These are phyloP conservation scores for Cerastis leucographa DNA, from an alignment of 2,888 invertebrate species.

Conservation along the genomic window DNA sequence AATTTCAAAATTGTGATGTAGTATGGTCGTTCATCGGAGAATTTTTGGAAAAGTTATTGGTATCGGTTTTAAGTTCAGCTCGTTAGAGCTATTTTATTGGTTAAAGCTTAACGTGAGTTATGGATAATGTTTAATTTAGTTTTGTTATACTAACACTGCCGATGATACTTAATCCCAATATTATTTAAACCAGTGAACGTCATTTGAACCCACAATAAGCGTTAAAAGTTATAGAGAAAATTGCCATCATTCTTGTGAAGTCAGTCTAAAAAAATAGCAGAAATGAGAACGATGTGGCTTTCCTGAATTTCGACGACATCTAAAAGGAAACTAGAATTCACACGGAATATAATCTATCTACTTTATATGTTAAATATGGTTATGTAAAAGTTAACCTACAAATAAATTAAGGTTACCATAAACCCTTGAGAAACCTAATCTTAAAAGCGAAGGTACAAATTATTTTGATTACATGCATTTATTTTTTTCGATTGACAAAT, in stretches of 20 bases:
- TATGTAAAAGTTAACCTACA: slow-evolving; percentile 9
- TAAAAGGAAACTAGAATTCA: background rate
- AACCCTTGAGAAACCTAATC: slow-evolving; percentile 49
- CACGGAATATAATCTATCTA: background rate
- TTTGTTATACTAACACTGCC: background rate
- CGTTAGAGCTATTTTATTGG: slow-evolving; percentile 22
- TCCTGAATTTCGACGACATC: too few species aligned
- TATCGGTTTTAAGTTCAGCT: slow-evolving; percentile 37
- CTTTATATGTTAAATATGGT: background rate
- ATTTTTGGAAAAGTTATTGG: slow-evolving; percentile 35
- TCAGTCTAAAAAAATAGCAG: background rate
- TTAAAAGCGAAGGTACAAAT: slow-evolving; percentile 37
- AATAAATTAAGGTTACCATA: slow-evolving; percentile 11
- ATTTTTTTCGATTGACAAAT: slow-evolving; percentile 55
- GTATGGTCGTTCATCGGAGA: slow-evolving; percentile 1
- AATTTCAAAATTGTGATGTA: slow-evolving; percentile 44
- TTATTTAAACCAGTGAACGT: background rate
- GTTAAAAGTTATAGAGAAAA: background rate
- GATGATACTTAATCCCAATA: background rate
- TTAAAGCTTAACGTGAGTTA: slow-evolving; percentile 16
- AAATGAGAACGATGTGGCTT: too few species aligned
- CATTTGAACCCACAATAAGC: background rate
- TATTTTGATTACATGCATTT: slow-evolving; percentile 46
- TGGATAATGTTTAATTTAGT: background rate
- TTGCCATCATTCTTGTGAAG: background rate